Percentiles rank a stretch among this genome's conserved stretches.
Conservation (phyloP, 2,888 invertebrate species). For the Aleiodes leptofemur region DNA sequence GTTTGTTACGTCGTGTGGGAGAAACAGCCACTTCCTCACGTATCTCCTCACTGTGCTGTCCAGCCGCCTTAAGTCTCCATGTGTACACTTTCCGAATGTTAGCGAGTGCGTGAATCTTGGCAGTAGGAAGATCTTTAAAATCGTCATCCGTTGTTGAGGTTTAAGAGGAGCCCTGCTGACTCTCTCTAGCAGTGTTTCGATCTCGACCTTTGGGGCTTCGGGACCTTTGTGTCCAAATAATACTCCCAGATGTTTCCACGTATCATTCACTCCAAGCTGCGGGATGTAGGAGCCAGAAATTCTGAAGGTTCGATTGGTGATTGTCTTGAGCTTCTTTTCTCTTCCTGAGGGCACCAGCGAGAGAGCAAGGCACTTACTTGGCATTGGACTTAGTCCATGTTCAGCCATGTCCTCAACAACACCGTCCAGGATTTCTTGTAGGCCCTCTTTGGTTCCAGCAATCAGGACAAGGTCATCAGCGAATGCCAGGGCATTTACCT, state of each 20-base stretch:
- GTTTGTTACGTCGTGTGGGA: constrained; percentile 25
- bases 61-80: neutral
- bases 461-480: constrained; percentile 54
- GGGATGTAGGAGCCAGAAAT: constrained; percentile 18
- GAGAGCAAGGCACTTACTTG: constrained; percentile 58
- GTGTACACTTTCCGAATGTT: neutral
- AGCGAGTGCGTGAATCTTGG: constrained; percentile 16
- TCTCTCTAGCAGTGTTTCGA: constrained; percentile 41
- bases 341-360: constrained; percentile 46
- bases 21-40: constrained; percentile 5
- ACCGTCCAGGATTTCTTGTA: constrained; percentile 26
- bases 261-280: too few relatives aligned
- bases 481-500: constrained; percentile 49
- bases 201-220: too few relatives aligned
- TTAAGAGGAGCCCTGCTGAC: neutral
- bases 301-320: neutral
- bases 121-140: constrained; percentile 26
- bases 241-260: too few relatives aligned
- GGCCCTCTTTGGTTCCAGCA: constrained; percentile 35
- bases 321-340: constrained; percentile 42
- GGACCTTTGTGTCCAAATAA: too few relatives aligned
- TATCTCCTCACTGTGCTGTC: neutral
- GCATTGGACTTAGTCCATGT: constrained; percentile 10
- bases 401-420: neutral
- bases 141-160: constrained; percentile 42